Evolutionary conservation across 2,113 vertebrate genomes (phyloP), one percentile per base, ranked within the genome.

Genomic region (Podiceps cristatus): DNA sequence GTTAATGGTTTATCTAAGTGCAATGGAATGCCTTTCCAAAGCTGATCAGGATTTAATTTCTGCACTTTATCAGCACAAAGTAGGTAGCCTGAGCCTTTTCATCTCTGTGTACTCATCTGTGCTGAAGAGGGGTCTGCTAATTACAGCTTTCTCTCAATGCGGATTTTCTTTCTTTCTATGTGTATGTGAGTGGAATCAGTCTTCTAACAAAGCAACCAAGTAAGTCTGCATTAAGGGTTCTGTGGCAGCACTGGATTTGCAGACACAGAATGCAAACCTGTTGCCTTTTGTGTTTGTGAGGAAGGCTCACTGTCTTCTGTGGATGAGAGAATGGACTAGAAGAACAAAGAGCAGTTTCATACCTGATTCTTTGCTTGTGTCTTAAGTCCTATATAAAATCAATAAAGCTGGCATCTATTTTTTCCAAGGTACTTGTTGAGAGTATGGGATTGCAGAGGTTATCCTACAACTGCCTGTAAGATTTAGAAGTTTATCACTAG

Each of bases 111-210:
- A 55, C 86, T 93, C 88, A 67, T 77, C 83, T 94, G 72, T 87
- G 76, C 81, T 94, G 93, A 85, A 95, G 78, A 93, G 86, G 92
- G 72, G 92, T 96, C 93, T 96, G 87, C 94, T 97, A 96, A 96
- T 97, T 96, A 96, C 42, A 95, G 73, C 52, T 18, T 93, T 95
- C 66, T 87, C 62, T 95, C 84, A 52, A 35, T 75, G 90, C 67
- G 74, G 78, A 88, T 88, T 95, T 95, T 93, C 85, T 94, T 96
- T 86, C 73, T 62, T 66, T 66, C 47, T 74, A 13, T 80, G 71
- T 62, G 55, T 84, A 44, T 94, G 83, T 66, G 95, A 95, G 71
- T 25, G 49, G 60, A 93, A 94, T 89, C 28, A n/a, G 28, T 35
- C 45, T 82, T 92, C 56, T 50, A 95, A 85, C 67, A 94, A 69